Evolutionary conservation across 2,113 vertebrate genomes (phyloP).

Genomic region (Corythaeola cristata): DNA sequence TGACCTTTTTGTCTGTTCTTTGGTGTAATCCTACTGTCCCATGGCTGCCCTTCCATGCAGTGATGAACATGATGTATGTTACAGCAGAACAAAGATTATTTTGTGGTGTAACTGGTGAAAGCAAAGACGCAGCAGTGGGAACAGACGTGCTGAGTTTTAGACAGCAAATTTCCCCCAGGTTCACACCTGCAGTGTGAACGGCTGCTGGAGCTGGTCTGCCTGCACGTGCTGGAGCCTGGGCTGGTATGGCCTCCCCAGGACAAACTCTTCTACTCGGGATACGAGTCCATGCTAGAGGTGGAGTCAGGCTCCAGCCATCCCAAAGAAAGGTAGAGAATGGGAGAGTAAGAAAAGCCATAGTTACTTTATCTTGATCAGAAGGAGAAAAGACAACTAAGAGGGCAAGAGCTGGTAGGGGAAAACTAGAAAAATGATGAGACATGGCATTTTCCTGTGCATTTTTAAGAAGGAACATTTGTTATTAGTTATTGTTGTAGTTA

Average conservation of each 20-base stretch:
- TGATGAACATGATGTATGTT: fast-evolving
- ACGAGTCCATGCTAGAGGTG: neutral
- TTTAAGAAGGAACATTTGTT: neutral
- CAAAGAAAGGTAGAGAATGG: neutral
- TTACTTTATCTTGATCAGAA: neutral
- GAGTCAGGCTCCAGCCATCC: neutral
- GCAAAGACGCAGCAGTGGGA: neutral
- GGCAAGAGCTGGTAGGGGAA: neutral
- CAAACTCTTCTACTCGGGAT: neutral
- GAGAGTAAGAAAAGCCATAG: neutral
- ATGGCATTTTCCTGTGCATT: neutral
- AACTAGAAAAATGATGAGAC: neutral
- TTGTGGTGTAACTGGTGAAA: neutral
- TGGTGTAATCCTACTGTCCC: neutral
- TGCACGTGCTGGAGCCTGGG: neutral
- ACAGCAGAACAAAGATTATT: neutral
- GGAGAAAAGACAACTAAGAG: neutral
- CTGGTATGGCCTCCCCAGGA: neutral
- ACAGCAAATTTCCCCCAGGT: neutral
- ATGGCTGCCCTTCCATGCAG: neutral
- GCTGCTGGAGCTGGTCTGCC: fast-evolving
- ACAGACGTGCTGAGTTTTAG: neutral
- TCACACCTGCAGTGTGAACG: neutral
- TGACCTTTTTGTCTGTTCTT: neutral
- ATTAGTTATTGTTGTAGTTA: no score